Conservation (phyloP, 2,888 invertebrate species). For the Spatulosminthurus flaviceps region DNA sequence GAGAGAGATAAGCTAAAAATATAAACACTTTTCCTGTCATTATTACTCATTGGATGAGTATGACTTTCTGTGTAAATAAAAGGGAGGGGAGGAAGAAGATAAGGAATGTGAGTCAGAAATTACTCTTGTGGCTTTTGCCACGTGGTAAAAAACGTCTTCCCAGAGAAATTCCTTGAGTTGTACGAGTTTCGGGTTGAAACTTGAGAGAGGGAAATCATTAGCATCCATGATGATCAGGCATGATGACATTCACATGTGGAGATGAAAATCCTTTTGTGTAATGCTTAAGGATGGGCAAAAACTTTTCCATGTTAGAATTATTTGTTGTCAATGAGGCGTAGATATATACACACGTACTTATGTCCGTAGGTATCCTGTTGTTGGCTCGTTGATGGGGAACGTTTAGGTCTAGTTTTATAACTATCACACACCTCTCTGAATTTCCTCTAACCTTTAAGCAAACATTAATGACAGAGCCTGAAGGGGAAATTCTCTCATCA, state of each 20-base stretch:
- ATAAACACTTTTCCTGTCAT: background rate
- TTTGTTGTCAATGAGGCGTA: background rate
- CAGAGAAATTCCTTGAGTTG: no score
- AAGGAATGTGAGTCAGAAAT: background rate
- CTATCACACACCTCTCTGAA: background rate
- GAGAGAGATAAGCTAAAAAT: background rate
- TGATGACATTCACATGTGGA: background rate
- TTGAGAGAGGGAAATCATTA: no score
- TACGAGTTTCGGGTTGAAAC: no score
- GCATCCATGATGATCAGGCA: background rate
- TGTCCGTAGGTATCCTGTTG: background rate
- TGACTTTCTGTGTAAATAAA: background rate
- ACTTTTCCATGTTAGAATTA: background rate
- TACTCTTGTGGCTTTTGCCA: no score
- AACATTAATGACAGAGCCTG: conserved; percentile 33
- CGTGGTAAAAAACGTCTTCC: no score
- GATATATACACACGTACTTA: background rate
- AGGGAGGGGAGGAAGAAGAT: background rate
- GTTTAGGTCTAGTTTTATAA: background rate
- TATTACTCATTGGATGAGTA: background rate
- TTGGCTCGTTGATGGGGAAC: background rate
- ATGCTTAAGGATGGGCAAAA: background rate
- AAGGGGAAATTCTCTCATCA: background rate
- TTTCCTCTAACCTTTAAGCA: conserved; percentile 19
- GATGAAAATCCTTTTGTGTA: background rate